These are phyloP conservation scores for Coilia nasus DNA, from an alignment of 2,797 vertebrate genomes.

Conservation along the genomic window DNA sequence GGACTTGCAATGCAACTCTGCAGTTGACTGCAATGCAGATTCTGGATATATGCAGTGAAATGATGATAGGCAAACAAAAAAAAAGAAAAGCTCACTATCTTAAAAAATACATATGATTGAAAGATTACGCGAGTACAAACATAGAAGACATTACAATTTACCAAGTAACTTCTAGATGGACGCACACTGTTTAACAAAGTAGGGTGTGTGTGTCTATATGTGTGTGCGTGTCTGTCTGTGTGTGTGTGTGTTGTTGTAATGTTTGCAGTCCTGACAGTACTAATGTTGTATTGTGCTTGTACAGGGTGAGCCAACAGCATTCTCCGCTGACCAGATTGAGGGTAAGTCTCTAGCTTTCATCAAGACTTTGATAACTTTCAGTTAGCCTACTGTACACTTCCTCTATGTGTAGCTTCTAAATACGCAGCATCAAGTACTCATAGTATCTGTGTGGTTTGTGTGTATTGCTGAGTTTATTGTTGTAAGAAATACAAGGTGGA, in stretches of 20 bases:
- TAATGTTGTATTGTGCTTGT: too few relatives aligned
- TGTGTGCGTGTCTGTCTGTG: neutral
- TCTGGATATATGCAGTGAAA: neutral
- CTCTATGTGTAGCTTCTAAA: too few relatives aligned
- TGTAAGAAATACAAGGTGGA: too few relatives aligned
- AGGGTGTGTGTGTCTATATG: neutral
- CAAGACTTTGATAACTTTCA: too few relatives aligned
- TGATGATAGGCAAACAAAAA: neutral
- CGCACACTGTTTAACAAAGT: neutral
- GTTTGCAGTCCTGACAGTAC: too few relatives aligned
- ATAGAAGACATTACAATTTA: neutral
- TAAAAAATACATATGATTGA: neutral
- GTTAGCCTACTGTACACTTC: too few relatives aligned
- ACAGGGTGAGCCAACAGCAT: conserved; percentile 50
- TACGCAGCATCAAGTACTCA: too few relatives aligned
- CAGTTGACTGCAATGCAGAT: neutral
- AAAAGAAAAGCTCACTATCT: neutral
- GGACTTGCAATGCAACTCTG: neutral
- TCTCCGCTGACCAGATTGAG: conserved; percentile 91
- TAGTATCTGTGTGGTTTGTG: too few relatives aligned
- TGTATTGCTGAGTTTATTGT: too few relatives aligned
- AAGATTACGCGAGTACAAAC: neutral
- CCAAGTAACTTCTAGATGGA: conserved; percentile 8
- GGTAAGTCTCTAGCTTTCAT: conserved; percentile 81
- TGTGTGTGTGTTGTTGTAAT: neutral